phyloP scores from a whole-genome alignment of 2,888 invertebrate species.

The Ormyrus thymus region DNA sequence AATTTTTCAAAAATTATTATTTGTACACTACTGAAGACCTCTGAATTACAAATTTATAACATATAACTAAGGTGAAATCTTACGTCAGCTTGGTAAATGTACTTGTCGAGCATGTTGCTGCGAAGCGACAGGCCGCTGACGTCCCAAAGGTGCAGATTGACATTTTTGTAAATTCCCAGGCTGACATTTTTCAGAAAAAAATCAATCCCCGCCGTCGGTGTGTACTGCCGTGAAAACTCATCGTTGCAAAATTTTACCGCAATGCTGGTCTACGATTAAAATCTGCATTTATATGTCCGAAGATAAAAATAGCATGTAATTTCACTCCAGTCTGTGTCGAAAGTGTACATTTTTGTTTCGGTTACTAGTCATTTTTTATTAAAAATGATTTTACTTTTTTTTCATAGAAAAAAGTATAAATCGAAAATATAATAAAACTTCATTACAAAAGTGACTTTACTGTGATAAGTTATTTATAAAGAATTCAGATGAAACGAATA shows the following conservation, averaged over 20 bases:
- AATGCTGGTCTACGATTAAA: conserved; percentile 78
- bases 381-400: too few relatives aligned
- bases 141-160: conserved; percentile 88
- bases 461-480: too few relatives aligned
- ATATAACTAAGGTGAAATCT: conserved; percentile 64
- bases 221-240: conserved; percentile 79
- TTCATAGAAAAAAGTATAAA: too few relatives aligned
- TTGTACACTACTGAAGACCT: background rate
- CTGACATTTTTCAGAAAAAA: conserved; percentile 82
- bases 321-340: background rate
- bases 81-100: conserved; percentile 83
- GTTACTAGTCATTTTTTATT: too few relatives aligned
- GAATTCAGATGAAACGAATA: too few relatives aligned
- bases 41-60: background rate
- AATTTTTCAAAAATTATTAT: conserved; percentile 12
- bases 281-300: conserved; percentile 19
- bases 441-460: too few relatives aligned
- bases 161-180: conserved; percentile 77
- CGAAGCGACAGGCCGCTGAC: conserved; percentile 87
- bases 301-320: background rate
- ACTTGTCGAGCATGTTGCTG: conserved; percentile 87
- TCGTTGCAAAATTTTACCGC: conserved; percentile 82
- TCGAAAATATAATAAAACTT: too few relatives aligned
- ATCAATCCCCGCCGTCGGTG: conserved; percentile 84
- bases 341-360: too few relatives aligned